A percentile compares a stretch with the other conserved stretches of the same genome.
Evolutionary conservation across 2,797 vertebrate genomes (phyloP).

Genomic region (Lagocephalus sceleratus): DNA sequence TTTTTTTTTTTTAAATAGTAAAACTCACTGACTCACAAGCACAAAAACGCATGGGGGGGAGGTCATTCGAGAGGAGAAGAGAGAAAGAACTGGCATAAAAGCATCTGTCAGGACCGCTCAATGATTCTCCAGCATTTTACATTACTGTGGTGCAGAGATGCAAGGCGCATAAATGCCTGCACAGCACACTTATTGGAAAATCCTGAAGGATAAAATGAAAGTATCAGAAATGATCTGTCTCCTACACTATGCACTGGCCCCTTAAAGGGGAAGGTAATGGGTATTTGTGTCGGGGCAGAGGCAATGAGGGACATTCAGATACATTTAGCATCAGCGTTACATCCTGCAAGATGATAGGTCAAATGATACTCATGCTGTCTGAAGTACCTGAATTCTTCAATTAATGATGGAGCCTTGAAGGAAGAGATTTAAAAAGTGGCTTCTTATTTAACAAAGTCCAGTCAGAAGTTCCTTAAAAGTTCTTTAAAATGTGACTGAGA

Average conservation of each 20-base stretch:
- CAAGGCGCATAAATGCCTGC: constrained; percentile 66
- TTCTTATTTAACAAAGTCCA: too few relatives aligned
- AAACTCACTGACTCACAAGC: constrained; percentile 25
- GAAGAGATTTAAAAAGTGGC: not conserved
- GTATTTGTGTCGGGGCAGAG: constrained; percentile 46
- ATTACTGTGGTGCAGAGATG: constrained; percentile 55
- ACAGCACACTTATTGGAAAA: constrained; percentile 71
- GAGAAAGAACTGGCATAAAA: constrained; percentile 43
- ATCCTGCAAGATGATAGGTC: constrained; percentile 38
- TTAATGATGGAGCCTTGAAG: not conserved
- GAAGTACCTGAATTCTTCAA: constrained; percentile 8
- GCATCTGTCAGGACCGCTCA: constrained; percentile 50
- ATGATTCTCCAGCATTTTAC: constrained; percentile 48
- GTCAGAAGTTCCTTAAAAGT: too few relatives aligned
- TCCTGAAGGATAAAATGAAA: constrained; percentile 75
- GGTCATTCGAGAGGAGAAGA: constrained; percentile 1
- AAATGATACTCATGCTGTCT: too few relatives aligned
- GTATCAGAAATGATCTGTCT: constrained; percentile 72
- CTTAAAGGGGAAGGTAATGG: constrained; percentile 70
- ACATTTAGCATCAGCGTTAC: constrained; percentile 55
- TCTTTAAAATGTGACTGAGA: too few relatives aligned
- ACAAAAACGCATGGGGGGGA: constrained; percentile 12
- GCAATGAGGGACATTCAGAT: constrained; percentile 37
- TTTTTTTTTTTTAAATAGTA: too few relatives aligned
- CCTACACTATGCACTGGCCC: constrained; percentile 51